Evolutionary conservation across 2,113 vertebrate genomes (phyloP).

Genomic region (Suncus etruscus): DNA sequence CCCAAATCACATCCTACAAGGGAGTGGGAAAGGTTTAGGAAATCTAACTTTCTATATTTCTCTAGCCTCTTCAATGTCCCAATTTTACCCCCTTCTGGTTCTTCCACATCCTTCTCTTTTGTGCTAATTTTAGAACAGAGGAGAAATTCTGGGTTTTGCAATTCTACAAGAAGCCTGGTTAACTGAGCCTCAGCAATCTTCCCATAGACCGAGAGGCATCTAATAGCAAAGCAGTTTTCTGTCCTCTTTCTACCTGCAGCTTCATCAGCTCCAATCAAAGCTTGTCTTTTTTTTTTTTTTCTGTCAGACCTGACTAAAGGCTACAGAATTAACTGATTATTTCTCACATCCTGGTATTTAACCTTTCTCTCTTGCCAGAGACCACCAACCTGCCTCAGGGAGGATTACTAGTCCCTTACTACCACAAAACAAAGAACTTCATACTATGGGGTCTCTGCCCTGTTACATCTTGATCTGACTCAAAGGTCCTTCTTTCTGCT

Average conservation of each 20-base stretch:
- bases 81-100: neutral
- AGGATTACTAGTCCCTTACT: neutral
- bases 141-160: neutral
- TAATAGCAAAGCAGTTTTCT: neutral
- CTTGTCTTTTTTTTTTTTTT: neutral
- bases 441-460: conserved; percentile 17
- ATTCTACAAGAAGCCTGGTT: conserved; percentile 1
- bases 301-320: conserved; percentile 31
- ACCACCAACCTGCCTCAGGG: neutral
- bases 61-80: neutral
- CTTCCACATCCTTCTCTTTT: neutral
- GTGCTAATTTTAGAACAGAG: conserved; percentile 36
- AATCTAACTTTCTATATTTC: neutral
- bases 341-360: conserved; percentile 24
- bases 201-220: neutral
- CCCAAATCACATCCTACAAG: neutral
- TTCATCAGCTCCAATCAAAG: conserved; percentile 24
- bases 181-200: neutral
- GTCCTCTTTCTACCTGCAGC: conserved; percentile 21
- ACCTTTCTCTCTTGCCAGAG: neutral
- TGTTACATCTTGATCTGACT: conserved; percentile 70
- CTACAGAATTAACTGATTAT: conserved; percentile 18
- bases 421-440: conserved; percentile 39
- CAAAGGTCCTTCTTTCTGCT: conserved; percentile 61
- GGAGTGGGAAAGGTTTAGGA: neutral